These are phyloP conservation scores for Podotricha telesiphe DNA, from an alignment of 2,888 invertebrate genomes.

Conservation along the genomic window DNA sequence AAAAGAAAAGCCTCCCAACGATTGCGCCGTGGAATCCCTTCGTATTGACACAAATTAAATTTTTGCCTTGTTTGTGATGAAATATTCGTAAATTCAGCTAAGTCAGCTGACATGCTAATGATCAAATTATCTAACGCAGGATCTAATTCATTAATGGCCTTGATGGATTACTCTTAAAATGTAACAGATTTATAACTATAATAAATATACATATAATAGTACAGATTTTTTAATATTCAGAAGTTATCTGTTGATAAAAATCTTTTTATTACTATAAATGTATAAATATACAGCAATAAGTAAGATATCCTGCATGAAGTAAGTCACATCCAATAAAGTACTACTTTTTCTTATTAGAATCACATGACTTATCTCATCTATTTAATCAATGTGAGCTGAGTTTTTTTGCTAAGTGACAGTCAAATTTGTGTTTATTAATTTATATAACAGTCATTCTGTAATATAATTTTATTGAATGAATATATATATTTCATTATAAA, in stretches of 20 bases:
- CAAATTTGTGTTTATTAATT: background rate
- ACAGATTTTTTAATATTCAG: background rate
- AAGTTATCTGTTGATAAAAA: background rate
- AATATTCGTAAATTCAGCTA: background rate
- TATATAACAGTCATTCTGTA: no score
- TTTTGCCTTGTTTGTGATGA: background rate
- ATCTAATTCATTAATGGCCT: slow-evolving; percentile 12
- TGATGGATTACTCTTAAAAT: slow-evolving; percentile 11
- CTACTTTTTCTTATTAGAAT: slow-evolving; percentile 23
- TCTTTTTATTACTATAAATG: background rate
- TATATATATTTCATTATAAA: no score
- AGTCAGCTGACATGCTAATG: slow-evolving; percentile 4
- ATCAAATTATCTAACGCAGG: background rate
- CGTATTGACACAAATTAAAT: background rate
- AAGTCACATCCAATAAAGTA: slow-evolving; percentile 2
- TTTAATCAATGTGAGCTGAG: background rate
- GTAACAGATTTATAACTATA: no score
- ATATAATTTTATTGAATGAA: no score
- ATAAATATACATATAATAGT: no score
- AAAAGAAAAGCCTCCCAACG: background rate
- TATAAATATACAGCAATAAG: background rate
- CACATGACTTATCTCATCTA: slow-evolving; percentile 32
- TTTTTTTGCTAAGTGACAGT: background rate
- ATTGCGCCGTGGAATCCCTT: background rate
- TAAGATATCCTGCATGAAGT: background rate